A percentile compares a stretch with the other conserved stretches of the same genome.
Conservation (phyloP, 1,140 invertebrate genomes). For the Anthonomus grandis region DNA sequence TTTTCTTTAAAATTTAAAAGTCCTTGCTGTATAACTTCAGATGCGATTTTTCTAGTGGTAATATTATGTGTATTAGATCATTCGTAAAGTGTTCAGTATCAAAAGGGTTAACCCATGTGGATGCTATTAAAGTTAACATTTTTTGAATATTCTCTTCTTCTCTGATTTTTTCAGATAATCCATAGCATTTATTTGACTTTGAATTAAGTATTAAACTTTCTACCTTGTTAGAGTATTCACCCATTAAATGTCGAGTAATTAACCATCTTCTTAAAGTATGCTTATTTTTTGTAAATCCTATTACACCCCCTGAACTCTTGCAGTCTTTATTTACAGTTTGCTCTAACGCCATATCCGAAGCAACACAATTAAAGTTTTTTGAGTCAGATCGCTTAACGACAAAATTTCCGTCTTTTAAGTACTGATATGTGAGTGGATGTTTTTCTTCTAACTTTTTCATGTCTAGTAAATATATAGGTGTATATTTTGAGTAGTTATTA, state of each 20-base stretch:
- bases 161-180: not conserved
- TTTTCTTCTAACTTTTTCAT: not conserved
- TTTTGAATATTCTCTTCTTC: not conserved
- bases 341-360: slow-evolving; percentile 1
- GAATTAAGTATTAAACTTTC: not conserved
- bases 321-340: not conserved
- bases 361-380: not conserved
- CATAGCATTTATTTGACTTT: not conserved
- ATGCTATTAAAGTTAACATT: not conserved
- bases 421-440: not conserved
- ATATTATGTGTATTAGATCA: too few relatives aligned
- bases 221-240: too few relatives aligned
- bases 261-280: not conserved
- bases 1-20: too few relatives aligned
- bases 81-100: not conserved
- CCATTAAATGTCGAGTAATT: not conserved
- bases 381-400: not conserved
- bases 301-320: not conserved
- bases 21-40: too few relatives aligned
- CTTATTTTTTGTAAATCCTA: not conserved
- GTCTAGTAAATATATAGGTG: slow-evolving; percentile 8
- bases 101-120: too few relatives aligned
- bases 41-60: not conserved
- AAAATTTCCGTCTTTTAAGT: not conserved
- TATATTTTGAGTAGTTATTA: slow-evolving; percentile 8